Percentiles rank a stretch among this genome's conserved stretches.
Evolutionary conservation across 2,888 invertebrate genomes (phyloP).

Genomic region (Steinernema scapterisci): DNA sequence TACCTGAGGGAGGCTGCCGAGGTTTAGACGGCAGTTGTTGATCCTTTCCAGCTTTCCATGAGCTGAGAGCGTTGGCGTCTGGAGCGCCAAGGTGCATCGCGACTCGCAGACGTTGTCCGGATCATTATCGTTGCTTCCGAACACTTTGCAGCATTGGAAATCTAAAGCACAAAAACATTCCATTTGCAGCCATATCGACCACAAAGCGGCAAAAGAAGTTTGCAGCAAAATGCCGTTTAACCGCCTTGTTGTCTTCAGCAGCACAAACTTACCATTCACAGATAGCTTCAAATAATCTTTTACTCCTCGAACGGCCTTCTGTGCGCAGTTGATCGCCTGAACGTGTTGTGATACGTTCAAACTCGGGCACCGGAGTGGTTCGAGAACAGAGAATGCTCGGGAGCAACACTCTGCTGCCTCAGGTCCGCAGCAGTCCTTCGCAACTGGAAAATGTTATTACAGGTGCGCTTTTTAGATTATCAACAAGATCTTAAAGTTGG

Average conservation of each 20-base stretch:
- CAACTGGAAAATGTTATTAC: no score
- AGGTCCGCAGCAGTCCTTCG: background rate
- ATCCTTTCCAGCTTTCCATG: constrained; percentile 66
- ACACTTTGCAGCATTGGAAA: constrained; percentile 1
- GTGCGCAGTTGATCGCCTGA: background rate
- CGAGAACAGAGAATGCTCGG: background rate
- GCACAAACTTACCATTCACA: background rate
- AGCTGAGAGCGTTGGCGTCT: background rate
- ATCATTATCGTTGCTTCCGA: constrained; percentile 7
- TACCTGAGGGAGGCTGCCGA: background rate
- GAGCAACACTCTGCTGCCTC: background rate
- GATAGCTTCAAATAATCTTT: background rate
- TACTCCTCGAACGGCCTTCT: background rate
- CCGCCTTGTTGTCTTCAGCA: no score
- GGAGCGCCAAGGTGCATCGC: background rate
- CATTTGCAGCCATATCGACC: no score
- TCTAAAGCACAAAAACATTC: background rate
- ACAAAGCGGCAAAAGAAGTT: no score
- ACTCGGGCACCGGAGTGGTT: background rate
- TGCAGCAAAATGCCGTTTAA: no score
- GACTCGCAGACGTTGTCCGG: background rate
- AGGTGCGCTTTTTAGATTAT: no score
- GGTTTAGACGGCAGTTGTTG: constrained; percentile 72
- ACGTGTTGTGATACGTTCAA: background rate
- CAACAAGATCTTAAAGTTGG: no score